phyloP scores from a whole-genome alignment of 2,113 vertebrate species.

The Bufo gargarizans region DNA sequence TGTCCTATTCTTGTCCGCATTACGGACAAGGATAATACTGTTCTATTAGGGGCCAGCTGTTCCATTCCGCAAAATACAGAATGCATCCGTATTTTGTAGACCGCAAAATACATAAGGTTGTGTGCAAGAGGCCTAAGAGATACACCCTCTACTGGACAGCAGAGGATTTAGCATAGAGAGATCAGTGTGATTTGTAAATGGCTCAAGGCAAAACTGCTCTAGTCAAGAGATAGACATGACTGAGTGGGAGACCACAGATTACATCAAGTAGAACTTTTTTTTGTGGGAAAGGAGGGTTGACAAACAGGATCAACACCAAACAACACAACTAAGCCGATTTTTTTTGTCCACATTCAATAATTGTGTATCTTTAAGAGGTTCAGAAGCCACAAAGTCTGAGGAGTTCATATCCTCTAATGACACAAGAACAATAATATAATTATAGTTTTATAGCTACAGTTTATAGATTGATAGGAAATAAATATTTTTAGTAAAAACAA shows the following conservation, averaged over 20 bases:
- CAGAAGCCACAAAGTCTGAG: not conserved
- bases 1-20: too few relatives aligned
- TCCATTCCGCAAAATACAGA: too few relatives aligned
- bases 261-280: not conserved
- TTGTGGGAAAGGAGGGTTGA: too few relatives aligned
- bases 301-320: not conserved
- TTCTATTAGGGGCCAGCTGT: too few relatives aligned
- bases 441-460: too few relatives aligned
- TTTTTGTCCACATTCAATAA: not conserved
- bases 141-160: not conserved
- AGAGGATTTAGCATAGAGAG: not conserved
- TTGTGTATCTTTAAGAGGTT: not conserved
- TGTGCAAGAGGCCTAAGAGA: not conserved
- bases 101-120: too few relatives aligned
- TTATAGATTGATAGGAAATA: too few relatives aligned
- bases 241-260: not conserved
- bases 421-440: too few relatives aligned
- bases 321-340: not conserved
- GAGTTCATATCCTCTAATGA: too few relatives aligned
- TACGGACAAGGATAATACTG: too few relatives aligned
- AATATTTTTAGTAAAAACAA: too few relatives aligned
- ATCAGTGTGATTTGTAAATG: not conserved
- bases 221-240: not conserved
- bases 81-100: too few relatives aligned
- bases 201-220: not conserved